A percentile compares a stretch with the other conserved stretches of the same genome.
Conservation (phyloP, 2,888 invertebrate genomes). For the Ectemnius cavifrons region DNA sequence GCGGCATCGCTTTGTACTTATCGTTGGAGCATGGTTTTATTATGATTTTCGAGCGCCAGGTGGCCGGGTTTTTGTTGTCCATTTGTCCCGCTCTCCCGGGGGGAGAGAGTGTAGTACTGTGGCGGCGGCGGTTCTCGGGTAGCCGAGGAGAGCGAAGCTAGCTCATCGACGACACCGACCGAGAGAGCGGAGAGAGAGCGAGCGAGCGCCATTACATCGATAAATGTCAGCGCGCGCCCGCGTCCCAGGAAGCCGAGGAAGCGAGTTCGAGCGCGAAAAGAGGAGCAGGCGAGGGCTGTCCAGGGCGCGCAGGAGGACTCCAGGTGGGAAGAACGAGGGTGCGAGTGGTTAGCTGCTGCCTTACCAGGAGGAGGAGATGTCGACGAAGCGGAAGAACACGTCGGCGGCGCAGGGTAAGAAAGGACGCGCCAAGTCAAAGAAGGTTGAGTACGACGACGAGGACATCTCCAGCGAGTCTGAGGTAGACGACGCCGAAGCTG, state of each 20-base stretch:
- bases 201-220: slow-evolving; percentile 65
- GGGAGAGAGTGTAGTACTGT: slow-evolving; percentile 8
- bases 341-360: too few relatives aligned
- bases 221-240: slow-evolving; percentile 63
- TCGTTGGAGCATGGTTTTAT: slow-evolving; percentile 66
- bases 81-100: slow-evolving; percentile 56
- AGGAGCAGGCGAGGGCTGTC: slow-evolving; percentile 10
- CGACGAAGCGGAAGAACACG: slow-evolving; percentile 70
- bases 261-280: slow-evolving; percentile 23
- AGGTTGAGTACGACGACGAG: slow-evolving; percentile 75
- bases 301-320: too few relatives aligned
- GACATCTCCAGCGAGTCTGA: slow-evolving; percentile 76
- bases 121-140: too few relatives aligned
- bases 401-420: slow-evolving; percentile 62
- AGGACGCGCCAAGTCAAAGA: slow-evolving; percentile 69
- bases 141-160: too few relatives aligned
- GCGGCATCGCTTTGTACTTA: slow-evolving; percentile 58
- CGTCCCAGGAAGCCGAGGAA: slow-evolving; percentile 34
- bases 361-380: slow-evolving; percentile 55
- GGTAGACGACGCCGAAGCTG: slow-evolving; percentile 73
- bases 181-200: too few relatives aligned
- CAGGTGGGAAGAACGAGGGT: too few relatives aligned
- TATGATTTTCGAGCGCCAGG: slow-evolving; percentile 71
- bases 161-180: too few relatives aligned
- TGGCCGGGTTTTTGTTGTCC: slow-evolving; percentile 70